Base-by-base conservation (phyloP, 1,140 invertebrate genomes). In the Drosophila micromelanica region DNA sequence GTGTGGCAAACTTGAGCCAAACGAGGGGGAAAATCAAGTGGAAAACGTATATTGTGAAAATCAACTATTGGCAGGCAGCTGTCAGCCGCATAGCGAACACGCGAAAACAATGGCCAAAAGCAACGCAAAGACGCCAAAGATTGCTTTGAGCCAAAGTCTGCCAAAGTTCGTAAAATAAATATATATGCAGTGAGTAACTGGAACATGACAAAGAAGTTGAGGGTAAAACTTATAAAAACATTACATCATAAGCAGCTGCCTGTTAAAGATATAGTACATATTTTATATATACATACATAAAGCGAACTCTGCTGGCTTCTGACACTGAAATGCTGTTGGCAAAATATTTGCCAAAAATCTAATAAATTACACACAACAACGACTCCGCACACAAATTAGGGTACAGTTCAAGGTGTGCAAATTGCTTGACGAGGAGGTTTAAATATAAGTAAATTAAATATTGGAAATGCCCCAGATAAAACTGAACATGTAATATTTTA, bases 61-160 rank as follows among this genome's bases (percentile, higher is more conserved):
- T 82, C 82, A 87, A 82, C 84, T 79, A 87, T 87, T 89, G 82
- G 84, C 82, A 87, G 82, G 75, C 82, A 79, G 84, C 82, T 87
- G 84, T 89, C 82, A 87, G 79, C 68, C 81, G 82, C 84, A 89
- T 67, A 48, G 27, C 49, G 71, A 73, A 73, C 68, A 74, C 65
- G 61, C 72, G 76, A 87, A 87, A 84, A 87, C 82, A 87, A 87
- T 76, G 75, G 62, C 48, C 54, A 71, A 77, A 46, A 75, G 35
- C 51, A 56, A 23, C 51, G 60, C 70, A 72, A 73, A 63, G 68
- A 59, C 48, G 59, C 65, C 80, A 70, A 63, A 60, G 68, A 82
- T 42, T 70, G 61, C 56, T 82, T 59, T 62, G 45, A 59, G 71
- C 49, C 17, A 46, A 46, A 46, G 17, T 42, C 61, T 49, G 73